Conservation (phyloP, 30 jellyfish, hydroid and myxozoan species). For the Chrysaora quinquecirrha region DNA sequence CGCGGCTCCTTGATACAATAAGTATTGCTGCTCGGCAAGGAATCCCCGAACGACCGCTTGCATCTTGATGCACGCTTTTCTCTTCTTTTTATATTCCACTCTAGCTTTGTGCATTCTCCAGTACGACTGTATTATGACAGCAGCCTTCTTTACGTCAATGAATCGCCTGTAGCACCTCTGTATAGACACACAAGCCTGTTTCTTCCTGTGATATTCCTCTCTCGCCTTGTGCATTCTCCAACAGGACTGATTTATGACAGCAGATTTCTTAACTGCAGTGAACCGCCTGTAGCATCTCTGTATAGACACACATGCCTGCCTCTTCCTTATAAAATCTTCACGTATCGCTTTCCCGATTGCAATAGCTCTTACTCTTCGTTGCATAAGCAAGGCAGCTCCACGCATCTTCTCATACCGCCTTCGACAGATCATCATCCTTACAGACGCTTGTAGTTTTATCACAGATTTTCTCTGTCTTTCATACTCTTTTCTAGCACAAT, state of each 20-base stretch:
- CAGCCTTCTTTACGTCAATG: slow-evolving; percentile 30
- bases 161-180: slow-evolving; percentile 29
- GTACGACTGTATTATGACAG: slow-evolving; percentile 37
- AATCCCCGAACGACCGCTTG: slow-evolving; percentile 48
- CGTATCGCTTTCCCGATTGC: neutral
- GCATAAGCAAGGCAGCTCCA: slow-evolving; percentile 14
- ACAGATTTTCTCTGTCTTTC: neutral
- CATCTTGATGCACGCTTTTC: slow-evolving; percentile 43
- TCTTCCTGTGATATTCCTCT: neutral
- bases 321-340: neutral
- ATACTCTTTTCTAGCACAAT: neutral
- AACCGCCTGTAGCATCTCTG: neutral
- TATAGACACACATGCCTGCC: too few relatives aligned
- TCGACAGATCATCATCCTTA: slow-evolving; percentile 20
- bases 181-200: slow-evolving; percentile 14
- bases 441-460: slow-evolving; percentile 3
- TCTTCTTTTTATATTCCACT: slow-evolving; percentile 6
- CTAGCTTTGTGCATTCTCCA: slow-evolving; percentile 63
- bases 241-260: neutral
- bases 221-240: neutral
- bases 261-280: neutral
- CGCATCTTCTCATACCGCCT: slow-evolving; percentile 4
- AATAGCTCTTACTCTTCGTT: neutral
- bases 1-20: slow-evolving; percentile 54
- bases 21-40: slow-evolving; percentile 37